These are phyloP conservation scores for Plagodis dolabraria DNA, from an alignment of 2,888 invertebrate species.

Conservation along the genomic window DNA sequence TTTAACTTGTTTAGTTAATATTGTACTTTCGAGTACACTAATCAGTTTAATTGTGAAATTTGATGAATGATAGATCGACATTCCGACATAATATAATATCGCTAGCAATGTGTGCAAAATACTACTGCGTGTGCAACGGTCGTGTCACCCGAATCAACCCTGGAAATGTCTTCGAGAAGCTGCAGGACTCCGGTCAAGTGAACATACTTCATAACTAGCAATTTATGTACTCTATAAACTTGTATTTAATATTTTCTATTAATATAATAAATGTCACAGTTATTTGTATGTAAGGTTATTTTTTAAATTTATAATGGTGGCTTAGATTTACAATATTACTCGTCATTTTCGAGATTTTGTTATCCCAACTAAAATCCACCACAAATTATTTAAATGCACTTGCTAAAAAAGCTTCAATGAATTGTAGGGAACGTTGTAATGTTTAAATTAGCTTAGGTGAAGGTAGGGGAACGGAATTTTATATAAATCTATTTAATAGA, in stretches of 20 bases:
- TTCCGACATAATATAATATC: constrained; percentile 71
- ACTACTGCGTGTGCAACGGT: constrained; percentile 54
- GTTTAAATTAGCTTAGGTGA: constrained; percentile 58
- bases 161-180: constrained; percentile 54
- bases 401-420: constrained; percentile 17
- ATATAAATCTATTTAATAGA: constrained; percentile 60
- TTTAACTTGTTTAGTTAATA: constrained; percentile 17
- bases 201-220: constrained; percentile 7
- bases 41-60: constrained; percentile 7
- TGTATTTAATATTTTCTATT: constrained; percentile 33
- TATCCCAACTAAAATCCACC: constrained; percentile 24
- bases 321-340: constrained; percentile 7
- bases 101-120: constrained; percentile 83
- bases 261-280: constrained; percentile 23
- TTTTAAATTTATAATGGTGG: constrained; percentile 25
- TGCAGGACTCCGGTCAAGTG: constrained; percentile 20
- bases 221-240: constrained; percentile 30
- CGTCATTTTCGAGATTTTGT: constrained; percentile 18
- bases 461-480: constrained; percentile 58
- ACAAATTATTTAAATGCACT: constrained; percentile 28
- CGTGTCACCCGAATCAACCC: constrained; percentile 76
- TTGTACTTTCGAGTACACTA: constrained; percentile 1
- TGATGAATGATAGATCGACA: constrained; percentile 38
- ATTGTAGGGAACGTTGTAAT: constrained; percentile 39
- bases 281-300: constrained; percentile 39